phyloP scores from a whole-genome alignment of 2,113 vertebrate genomes.

The rabbit (Oryctolagus cuniculus) region mOryCun1.1 NC_091440.1:122263501-122264000 shows the following conservation, averaged over 20 bases:
- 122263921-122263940: no score
- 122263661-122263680: background rate
- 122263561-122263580: background rate
- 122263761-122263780: background rate
- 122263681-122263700: background rate
- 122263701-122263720: background rate
- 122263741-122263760: background rate
- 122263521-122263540: background rate
- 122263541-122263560: background rate
- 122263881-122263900: no score
- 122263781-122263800: slow-evolving; percentile 8
- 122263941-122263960: no score
- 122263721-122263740: background rate
- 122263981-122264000: no score
- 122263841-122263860: background rate
- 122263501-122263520: background rate
- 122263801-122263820: background rate
- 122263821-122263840: background rate
- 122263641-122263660: background rate
- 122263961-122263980: no score
- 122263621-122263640: background rate
- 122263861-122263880: background rate
- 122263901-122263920: no score
- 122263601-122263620: background rate
- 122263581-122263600: background rate